phyloP scores from a whole-genome alignment of 1,140 invertebrate species.

The Sitophilus oryzae region DNA sequence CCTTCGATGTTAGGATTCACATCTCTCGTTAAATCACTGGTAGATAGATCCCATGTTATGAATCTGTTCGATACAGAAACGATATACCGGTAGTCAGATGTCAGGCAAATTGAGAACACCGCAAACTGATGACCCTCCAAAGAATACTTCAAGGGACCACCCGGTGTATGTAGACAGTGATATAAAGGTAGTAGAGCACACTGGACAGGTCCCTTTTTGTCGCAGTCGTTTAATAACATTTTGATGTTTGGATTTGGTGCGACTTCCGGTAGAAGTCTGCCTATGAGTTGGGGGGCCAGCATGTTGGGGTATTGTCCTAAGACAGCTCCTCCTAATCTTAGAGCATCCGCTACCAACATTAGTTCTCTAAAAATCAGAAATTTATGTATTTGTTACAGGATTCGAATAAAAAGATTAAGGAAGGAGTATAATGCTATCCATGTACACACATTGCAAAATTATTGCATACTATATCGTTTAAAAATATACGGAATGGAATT shows the following conservation, averaged over 20 bases:
- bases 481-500: too few species aligned
- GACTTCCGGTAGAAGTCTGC: constrained; percentile 88
- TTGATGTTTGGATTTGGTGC: constrained; percentile 76
- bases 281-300: constrained; percentile 91
- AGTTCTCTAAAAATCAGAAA: constrained; percentile 67
- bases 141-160: constrained; percentile 95
- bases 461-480: too few species aligned
- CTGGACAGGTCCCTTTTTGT: constrained; percentile 75
- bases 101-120: constrained; percentile 89
- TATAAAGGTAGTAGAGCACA: constrained; percentile 88
- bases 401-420: too few species aligned
- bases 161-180: constrained; percentile 94
- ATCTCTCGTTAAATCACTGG: constrained; percentile 85
- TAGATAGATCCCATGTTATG: constrained; percentile 94
- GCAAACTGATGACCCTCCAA: constrained; percentile 97
- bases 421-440: too few species aligned
- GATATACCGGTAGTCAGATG: constrained; percentile 87
- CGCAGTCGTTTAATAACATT: constrained; percentile 84
- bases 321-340: constrained; percentile 86
- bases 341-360: constrained; percentile 89
- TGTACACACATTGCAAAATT: too few species aligned
- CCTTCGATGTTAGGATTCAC: constrained; percentile 89
- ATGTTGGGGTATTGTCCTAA: constrained; percentile 89
- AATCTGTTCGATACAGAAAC: constrained; percentile 96
- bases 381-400: too few species aligned